Evolutionary conservation across 2,888 invertebrate species (phyloP), one percentile per base, ranked within the genome.

Genomic region (Callimorpha dominula): DNA sequence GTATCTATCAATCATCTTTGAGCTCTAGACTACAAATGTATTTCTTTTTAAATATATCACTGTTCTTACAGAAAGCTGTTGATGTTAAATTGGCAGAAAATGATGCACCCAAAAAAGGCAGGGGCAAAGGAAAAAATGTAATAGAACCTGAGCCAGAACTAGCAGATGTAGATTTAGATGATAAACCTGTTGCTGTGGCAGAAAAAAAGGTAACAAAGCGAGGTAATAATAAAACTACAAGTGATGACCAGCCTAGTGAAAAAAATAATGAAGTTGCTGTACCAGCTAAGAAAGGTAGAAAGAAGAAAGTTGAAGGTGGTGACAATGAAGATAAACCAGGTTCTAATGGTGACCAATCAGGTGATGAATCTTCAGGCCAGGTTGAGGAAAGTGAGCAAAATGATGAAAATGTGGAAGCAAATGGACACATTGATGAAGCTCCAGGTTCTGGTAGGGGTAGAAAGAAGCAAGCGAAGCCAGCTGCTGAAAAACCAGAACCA

Each of bases 51-150:
- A 46, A 67, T 57, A 64, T 31, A 7, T 57, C 74, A 68, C 17
- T 40, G 17, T 71, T 72, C 74, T 83, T 92, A 66, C 93, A 95
- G 95, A 95, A 95, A 91, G 83, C 90, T 78, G 87, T 89, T 77
- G 94, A 93, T 79, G 87, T 89, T 60, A 93, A 94, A 86, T 85
- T 87, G 72, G 80, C 88, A 66, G 92, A 92, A 79, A 90, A 78
- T 87, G 94, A 92, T 83, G 92, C 85, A 70, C 87, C 93, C 49
- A 93, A 93, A 87, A 94, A 93, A 81, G 92, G 92, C 42, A 88
- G 92, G 83, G 93, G 93, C 0, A 95, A 93, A 87, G 89, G 88
- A 49, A 95, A 95, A 86, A 85, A 78, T 73, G 82, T 87, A 65
- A 84, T 86, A 80, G 84, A 84, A 62, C 76, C 71, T 65, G 81